Evolutionary conservation across 2,797 vertebrate genomes (phyloP), one percentile per base, ranked within the genome.

Genomic region (Danio aesculapii): DNA sequence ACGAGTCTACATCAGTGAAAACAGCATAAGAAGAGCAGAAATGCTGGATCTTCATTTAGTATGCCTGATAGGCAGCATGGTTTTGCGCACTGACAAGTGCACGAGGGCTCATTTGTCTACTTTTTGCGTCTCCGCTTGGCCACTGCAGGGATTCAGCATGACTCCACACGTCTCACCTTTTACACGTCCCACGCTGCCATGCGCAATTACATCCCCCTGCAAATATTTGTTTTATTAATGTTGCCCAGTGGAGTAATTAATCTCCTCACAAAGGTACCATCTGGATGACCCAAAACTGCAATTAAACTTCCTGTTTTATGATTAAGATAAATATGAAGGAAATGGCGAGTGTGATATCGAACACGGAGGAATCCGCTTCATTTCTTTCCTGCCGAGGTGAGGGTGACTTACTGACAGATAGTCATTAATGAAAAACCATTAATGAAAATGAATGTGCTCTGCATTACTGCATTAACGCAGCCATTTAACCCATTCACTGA

Each of bases 211-310:
- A 89, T 90, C 90, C 84, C 88, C 90, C 85, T 86, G 91, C 90
- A 92, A 92, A 93, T 93, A 91, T 93, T 93, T 91, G 88, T 91
- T 75, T 93, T 93, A 94, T 94, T 94, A 94, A 94, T 92, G 90
- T 87, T 86, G 81, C 85, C 79, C 86, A 79, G 85, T 86, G 17
- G 71, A 70, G 87, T 91, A 92, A 93, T 94, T 94, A 92, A 93
- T 94, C 92, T 93, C 87, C 84, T 84, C 88, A 90, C 92, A 93
- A 91, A 92, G 89, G 87, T 81, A 93, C 93, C 93, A 93, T 93
- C 92, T 93, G 93, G 91, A 87, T 91, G 91, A 92, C 92, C 91
- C 87, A 84, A 83, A 92, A 90, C 90, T 88, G 77, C 63, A 93
- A 91, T 91, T 88, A 93, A 75, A 87, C 86, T 88, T 91, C 83